Base-by-base conservation (phyloP, 2,797 vertebrate genomes). In the Trichosurus vulpecula region DNA sequence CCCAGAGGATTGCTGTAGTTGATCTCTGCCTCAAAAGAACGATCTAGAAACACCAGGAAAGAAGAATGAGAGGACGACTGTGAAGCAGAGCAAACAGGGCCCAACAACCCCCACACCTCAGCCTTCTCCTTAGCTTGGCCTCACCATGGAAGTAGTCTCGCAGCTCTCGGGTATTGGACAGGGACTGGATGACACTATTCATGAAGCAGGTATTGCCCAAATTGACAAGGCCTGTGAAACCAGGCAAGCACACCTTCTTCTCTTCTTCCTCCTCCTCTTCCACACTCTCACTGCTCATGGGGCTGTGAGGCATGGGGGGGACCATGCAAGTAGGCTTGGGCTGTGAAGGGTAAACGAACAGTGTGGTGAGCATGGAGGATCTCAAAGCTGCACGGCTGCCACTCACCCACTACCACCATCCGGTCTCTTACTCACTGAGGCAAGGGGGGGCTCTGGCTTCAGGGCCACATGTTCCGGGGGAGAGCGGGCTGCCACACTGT, bases 191-290 rank as follows among this genome's bases (percentile, higher is more conserved):
- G 97, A 99, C 99, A 0, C 99, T 99, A 98, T 99, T 99, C 99
- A 99, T 99, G 98, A 99, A 99, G 98, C 99, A 99, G 66, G 99
- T 99, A 98, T 99, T 99, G 95, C 99, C 99, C 8, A 99, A 98
- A 98, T 99, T 99, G 94, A 99, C 99, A 96, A 99, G 98, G 81
- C 99, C 99, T 0, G 99, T 99, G 98, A 99, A 99, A 61, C 99
- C 99, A 0, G 99, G 99, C 57, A 99, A 98, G 97, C 99, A 99
- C 94, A 99, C 99, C 97, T 99, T 99, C 98, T 99, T 99, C 0
- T 99, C 99, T 91, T 99, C 99, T 95, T 99, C 99, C 92, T 99
- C 99, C 66, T 99, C 99, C 0, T 99, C 99, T 96, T 99, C 99
- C 16, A 98, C 98, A 0, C 99, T 99, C 95, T 99, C 99, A 0